These are phyloP conservation scores for Axea sp. DNA, from an alignment of 2,888 invertebrate species.

Conservation along the genomic window DNA sequence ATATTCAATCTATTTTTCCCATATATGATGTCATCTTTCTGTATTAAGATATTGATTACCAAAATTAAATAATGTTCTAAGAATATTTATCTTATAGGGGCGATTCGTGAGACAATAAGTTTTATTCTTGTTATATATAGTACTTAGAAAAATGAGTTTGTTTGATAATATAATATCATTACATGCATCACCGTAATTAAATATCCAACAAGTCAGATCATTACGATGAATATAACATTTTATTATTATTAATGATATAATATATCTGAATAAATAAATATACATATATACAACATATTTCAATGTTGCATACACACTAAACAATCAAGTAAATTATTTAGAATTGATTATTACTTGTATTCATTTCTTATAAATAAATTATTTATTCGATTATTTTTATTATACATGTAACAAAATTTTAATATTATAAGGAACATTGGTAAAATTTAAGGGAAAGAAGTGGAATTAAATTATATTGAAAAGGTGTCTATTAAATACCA, in stretches of 20 bases:
- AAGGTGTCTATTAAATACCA: slow-evolving; percentile 42
- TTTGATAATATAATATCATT: slow-evolving; percentile 13
- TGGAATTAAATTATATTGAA: background rate
- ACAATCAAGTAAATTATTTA: too few species aligned
- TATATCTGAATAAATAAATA: too few species aligned
- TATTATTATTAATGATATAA: too few species aligned
- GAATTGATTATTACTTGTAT: too few species aligned
- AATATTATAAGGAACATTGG: too few species aligned
- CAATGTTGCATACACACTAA: too few species aligned
- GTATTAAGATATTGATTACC: slow-evolving; percentile 16
- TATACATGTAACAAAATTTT: too few species aligned
- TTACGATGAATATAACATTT: slow-evolving; percentile 2
- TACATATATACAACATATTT: too few species aligned
- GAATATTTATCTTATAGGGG: slow-evolving; percentile 24
- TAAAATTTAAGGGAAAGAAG: too few species aligned
- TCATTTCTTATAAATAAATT: too few species aligned
- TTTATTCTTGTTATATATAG: background rate
- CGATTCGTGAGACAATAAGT: slow-evolving; percentile 29
- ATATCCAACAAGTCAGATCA: slow-evolving; percentile 10
- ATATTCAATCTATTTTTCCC: slow-evolving; percentile 42
- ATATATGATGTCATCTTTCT: slow-evolving; percentile 8
- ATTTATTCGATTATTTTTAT: too few species aligned
- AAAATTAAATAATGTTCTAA: slow-evolving; percentile 17
- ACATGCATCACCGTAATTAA: slow-evolving; percentile 12
- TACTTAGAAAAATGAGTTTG: slow-evolving; percentile 8